Conservation (phyloP, 1,140 invertebrate species). For the Drosophila suzukii region DNA sequence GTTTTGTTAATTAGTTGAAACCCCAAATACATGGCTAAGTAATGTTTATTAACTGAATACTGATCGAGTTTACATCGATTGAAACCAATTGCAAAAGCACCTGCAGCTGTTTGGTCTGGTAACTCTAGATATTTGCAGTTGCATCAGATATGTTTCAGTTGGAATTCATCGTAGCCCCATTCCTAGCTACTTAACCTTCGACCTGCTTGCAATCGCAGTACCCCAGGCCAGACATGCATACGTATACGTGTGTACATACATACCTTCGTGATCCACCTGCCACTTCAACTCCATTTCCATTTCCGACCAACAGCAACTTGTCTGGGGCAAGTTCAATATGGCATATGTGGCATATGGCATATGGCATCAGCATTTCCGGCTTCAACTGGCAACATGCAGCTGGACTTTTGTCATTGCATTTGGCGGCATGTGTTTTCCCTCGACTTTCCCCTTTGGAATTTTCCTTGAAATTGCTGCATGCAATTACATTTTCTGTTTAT, state of each 20-base stretch:
- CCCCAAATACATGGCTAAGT: background rate
- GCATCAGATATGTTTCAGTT: background rate
- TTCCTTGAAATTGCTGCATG: conserved; percentile 21
- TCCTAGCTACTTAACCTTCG: conserved; percentile 17
- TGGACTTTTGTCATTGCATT: conserved; percentile 17
- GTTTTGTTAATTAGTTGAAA: background rate
- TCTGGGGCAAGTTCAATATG: conserved; percentile 68
- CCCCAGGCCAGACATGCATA: background rate
- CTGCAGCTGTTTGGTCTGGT: background rate
- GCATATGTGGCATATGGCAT: conserved; percentile 5
- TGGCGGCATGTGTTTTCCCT: background rate
- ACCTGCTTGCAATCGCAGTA: conserved; percentile 4
- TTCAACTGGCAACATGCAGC: conserved; percentile 49
- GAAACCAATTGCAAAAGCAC: background rate
- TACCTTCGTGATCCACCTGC: background rate
- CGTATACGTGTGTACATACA: too few relatives aligned
- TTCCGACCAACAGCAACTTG: conserved; percentile 45
- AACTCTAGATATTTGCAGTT: background rate
- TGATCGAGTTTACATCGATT: background rate
- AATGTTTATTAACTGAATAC: background rate
- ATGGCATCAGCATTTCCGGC: conserved; percentile 68
- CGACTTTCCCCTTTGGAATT: background rate
- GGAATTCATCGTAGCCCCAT: conserved; percentile 6
- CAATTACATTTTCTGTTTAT: conserved; percentile 78
- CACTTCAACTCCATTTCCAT: conserved; percentile 33